Percentiles rank a stretch among this genome's conserved stretches.
phyloP scores from a whole-genome alignment of 2,888 invertebrate species.

The Campaea margaritaria region DNA sequence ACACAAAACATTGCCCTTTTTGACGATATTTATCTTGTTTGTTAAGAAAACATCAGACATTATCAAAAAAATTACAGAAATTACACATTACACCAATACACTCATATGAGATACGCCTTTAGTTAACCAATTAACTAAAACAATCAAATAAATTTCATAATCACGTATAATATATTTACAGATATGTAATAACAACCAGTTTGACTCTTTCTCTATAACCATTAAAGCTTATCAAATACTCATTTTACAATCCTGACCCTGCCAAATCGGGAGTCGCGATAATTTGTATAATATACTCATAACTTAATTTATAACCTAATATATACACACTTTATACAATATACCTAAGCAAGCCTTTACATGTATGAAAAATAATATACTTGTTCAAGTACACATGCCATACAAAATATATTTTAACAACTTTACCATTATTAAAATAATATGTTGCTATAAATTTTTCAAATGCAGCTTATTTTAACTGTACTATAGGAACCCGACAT shows the following conservation, averaged over 20 bases:
- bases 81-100: too few species aligned
- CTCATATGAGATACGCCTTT: too few species aligned
- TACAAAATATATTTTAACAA: not conserved
- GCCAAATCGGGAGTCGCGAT: constrained; percentile 9
- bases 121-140: not conserved
- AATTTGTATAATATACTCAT: not conserved
- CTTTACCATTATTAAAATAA: too few species aligned
- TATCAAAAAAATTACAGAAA: too few species aligned
- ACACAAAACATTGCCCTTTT: too few species aligned
- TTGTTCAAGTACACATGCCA: not conserved
- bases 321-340: not conserved
- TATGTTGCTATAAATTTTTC: too few species aligned
- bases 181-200: not conserved
- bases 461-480: too few species aligned
- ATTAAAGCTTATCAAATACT: constrained; percentile 7
- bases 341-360: not conserved
- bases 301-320: not conserved
- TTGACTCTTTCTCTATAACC: not conserved
- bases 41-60: too few species aligned
- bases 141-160: constrained; percentile 7
- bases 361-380: not conserved
- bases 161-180: constrained; percentile 9
- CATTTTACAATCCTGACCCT: constrained; percentile 4
- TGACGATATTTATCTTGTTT: too few species aligned
- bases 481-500: too few species aligned